A percentile compares a stretch with the other conserved stretches of the same genome.
Conservation (phyloP, 2,888 invertebrate genomes). For the Microplitis manilae region DNA sequence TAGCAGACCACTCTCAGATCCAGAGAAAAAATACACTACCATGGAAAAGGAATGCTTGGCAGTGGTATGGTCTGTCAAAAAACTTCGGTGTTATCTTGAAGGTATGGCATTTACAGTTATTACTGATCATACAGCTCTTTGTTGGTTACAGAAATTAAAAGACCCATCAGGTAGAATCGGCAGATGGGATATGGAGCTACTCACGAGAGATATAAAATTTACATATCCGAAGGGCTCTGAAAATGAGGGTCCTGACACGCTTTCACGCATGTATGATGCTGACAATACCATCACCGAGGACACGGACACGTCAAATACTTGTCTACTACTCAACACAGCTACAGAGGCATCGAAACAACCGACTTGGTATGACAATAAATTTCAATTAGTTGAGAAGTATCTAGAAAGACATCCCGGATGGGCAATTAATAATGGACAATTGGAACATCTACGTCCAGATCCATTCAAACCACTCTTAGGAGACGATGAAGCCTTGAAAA, state of each 20-base stretch:
- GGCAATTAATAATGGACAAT: not conserved
- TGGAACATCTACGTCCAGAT: not conserved
- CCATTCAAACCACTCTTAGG: not conserved
- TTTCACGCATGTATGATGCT: constrained; percentile 35
- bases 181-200: constrained; percentile 35
- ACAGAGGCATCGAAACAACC: not conserved
- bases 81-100: too few species aligned
- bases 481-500: not conserved
- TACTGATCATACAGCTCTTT: constrained; percentile 53
- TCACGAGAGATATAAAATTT: constrained; percentile 37
- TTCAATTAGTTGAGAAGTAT: not conserved
- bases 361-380: not conserved
- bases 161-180: constrained; percentile 44
- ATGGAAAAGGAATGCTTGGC: too few species aligned
- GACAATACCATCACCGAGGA: not conserved
- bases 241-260: constrained; percentile 18
- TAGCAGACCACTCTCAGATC: constrained; percentile 45
- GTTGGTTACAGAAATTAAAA: constrained; percentile 52
- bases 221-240: constrained; percentile 23
- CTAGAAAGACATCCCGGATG: not conserved
- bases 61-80: too few species aligned
- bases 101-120: constrained; percentile 56
- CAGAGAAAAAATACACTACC: too few species aligned
- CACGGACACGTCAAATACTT: too few species aligned
- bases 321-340: not conserved